phyloP scores from a whole-genome alignment of 2,113 vertebrate genomes.

The Microcebus murinus region DNA sequence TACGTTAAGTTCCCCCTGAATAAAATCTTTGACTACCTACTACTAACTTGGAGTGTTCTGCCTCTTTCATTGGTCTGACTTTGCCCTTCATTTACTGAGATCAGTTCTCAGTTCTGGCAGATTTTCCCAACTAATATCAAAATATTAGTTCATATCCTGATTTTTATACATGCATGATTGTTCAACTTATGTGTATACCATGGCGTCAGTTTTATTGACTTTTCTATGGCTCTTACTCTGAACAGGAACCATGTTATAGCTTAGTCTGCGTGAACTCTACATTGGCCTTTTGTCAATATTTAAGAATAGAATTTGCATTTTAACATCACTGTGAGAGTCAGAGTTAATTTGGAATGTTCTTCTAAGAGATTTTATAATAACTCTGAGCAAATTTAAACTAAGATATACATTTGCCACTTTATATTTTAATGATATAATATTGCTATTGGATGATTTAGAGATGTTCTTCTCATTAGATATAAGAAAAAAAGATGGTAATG shows the following conservation, averaged over 20 bases:
- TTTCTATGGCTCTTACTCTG: background rate
- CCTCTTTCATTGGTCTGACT: no score
- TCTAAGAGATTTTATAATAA: conserved; percentile 11
- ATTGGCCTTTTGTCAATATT: conserved; percentile 41
- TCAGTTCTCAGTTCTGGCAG: background rate
- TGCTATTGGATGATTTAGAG: background rate
- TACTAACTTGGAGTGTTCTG: background rate
- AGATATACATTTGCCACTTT: background rate
- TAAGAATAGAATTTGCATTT: conserved; percentile 40
- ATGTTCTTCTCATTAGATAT: background rate
- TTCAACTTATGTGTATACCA: background rate
- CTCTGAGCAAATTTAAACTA: background rate
- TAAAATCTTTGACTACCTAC: background rate
- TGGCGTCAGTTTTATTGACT: background rate
- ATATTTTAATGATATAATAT: conserved; percentile 22
- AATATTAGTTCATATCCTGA: background rate
- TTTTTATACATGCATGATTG: background rate
- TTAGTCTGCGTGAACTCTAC: background rate
- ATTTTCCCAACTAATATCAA: background rate
- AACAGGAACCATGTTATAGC: background rate
- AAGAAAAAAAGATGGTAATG: background rate
- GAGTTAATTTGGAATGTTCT: conserved; percentile 19
- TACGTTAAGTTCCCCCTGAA: background rate
- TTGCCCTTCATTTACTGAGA: background rate
- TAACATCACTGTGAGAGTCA: background rate